Conservation (phyloP, 2,888 invertebrate genomes). For the Drosophila differens region DNA sequence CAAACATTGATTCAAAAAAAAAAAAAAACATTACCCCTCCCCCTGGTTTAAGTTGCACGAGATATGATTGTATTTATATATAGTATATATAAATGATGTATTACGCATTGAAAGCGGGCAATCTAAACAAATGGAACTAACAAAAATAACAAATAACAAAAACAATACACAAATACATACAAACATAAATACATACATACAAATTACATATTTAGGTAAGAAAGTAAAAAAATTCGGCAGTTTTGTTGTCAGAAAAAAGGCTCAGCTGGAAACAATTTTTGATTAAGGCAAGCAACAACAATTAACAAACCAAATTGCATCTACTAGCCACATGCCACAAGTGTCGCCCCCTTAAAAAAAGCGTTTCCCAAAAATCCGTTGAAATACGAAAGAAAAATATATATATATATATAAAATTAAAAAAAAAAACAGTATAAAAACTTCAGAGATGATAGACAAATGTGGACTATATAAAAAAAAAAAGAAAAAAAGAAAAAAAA, state of each 20-base stretch:
- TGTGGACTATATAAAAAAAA: conserved; percentile 54
- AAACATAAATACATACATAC: conserved; percentile 24
- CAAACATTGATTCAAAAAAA: conserved; percentile 32
- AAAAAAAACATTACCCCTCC: neutral
- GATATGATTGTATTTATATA: conserved; percentile 78
- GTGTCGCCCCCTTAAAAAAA: conserved; percentile 33
- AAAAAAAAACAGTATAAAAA: conserved; percentile 51
- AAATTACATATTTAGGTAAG: conserved; percentile 45
- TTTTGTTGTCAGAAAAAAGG: conserved; percentile 7
- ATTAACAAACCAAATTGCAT: conserved; percentile 47
- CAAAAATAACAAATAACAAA: conserved; percentile 14
- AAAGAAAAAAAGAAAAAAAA: conserved; percentile 5
- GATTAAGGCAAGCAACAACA: conserved; percentile 48
- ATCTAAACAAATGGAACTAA: conserved; percentile 52
- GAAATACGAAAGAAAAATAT: conserved; percentile 27
- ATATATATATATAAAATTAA: neutral
- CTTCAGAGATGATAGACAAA: conserved; percentile 61
- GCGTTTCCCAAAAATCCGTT: conserved; percentile 40
- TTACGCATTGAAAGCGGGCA: conserved; percentile 74
- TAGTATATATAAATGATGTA: conserved; percentile 71
- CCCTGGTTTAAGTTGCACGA: conserved; percentile 73
- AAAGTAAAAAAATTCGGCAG: conserved; percentile 29
- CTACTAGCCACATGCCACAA: conserved; percentile 45
- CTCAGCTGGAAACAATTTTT: conserved; percentile 23
- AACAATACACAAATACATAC: conserved; percentile 25